These are phyloP conservation scores for Parauchenoglanis punctatus DNA, from an alignment of 2,797 vertebrate genomes.

Conservation along the genomic window DNA sequence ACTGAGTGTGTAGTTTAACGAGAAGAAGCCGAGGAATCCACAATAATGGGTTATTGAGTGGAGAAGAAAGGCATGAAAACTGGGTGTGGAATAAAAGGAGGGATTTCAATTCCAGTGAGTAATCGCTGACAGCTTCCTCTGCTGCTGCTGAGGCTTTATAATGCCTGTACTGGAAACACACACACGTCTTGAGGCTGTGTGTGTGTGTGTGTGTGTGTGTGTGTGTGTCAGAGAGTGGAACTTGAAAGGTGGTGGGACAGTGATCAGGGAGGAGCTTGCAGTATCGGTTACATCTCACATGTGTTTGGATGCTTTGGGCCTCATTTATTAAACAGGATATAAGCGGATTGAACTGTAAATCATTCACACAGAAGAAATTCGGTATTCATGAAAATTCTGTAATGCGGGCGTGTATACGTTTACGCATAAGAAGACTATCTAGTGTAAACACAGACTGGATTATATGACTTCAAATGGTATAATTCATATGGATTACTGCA, in stretches of 20 bases:
- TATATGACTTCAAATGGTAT: not conserved
- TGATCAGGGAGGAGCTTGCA: not conserved
- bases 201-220: constrained; percentile 18
- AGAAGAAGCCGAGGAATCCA: constrained; percentile 32
- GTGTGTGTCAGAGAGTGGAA: not conserved
- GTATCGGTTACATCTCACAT: not conserved
- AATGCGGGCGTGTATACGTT: not conserved
- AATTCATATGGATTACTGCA: not conserved
- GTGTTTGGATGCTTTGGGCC: not conserved
- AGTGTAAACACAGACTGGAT: not conserved
- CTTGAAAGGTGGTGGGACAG: not conserved
- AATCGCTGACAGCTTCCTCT: constrained; percentile 69
- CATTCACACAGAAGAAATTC: not conserved
- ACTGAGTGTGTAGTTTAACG: constrained; percentile 49
- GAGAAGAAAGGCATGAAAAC: constrained; percentile 36
- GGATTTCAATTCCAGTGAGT: constrained; percentile 59
- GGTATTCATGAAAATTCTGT: not conserved
- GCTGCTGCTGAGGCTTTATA: constrained; percentile 61
- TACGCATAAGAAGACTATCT: not conserved
- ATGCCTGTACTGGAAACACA: constrained; percentile 65
- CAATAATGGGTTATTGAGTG: constrained; percentile 40
- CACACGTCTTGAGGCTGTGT: constrained; percentile 59
- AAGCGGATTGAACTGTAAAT: not conserved
- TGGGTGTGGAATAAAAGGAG: constrained; percentile 54
- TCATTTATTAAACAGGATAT: not conserved